Evolutionary conservation across 2,113 vertebrate species (phyloP), one percentile per base, ranked within the genome.

Genomic region (Chaenogobius annularis): DNA sequence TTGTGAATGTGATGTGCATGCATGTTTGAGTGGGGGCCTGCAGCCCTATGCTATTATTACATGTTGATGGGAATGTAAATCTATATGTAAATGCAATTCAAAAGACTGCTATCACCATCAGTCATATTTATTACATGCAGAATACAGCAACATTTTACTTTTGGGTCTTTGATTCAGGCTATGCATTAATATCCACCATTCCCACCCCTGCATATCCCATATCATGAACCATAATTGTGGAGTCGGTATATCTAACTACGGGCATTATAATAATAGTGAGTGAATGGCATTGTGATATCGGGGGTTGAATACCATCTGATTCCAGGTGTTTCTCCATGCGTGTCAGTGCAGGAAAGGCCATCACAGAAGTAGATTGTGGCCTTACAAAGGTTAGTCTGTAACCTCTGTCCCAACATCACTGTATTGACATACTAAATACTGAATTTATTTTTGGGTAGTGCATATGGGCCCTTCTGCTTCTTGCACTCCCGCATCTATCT

Each of bases 241-340:
- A 77, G 73, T 85, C 69, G 68, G 72, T 85, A 77, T 81, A 83
- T 82, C 71, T 75, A 69, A 75, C 80, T 85, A 79, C 59, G 72
- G 75, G 80, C 48, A 35, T 73, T 68, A 65, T 69, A 82, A 87
- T 83, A 78, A 69, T 56, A 77, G 70, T 74, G 76, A 85, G 74
- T 12, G 58, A 83, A 85, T 76, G 78, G 63, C 15, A 31, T 75
- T 78, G 75, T 79, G 90, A 92, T 89, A 84, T 91, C 84, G 79
- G 73, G 72, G 76, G 77, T 74, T 91, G 90, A 93, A 92, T 90
- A 89, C 87, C 91, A 92, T 91, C 91, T 93, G 88, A 91, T 92
- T 90, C 85, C 63, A 68, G 72, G 75, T 81, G 90, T 70, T 87
- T 91, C 82, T 78, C 90, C 92, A 93, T 90, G 92, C 92, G 85